phyloP scores from a whole-genome alignment of 2,797 vertebrate species.

The Anguilla obscura region DNA sequence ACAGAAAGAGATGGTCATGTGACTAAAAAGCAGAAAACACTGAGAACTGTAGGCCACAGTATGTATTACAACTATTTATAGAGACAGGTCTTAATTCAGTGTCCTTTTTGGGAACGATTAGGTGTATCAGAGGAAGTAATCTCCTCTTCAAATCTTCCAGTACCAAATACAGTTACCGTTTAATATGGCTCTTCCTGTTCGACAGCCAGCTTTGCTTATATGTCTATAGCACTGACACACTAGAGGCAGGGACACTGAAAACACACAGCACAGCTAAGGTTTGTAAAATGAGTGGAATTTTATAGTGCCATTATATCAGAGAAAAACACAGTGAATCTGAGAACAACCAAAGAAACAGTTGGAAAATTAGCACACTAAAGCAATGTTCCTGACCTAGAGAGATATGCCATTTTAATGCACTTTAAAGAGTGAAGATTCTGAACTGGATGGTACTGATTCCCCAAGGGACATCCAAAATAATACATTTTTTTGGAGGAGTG shows the following conservation, averaged over 20 bases:
- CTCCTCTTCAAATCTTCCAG: background rate
- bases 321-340: background rate
- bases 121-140: background rate
- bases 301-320: background rate
- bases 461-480: background rate
- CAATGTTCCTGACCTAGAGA: background rate
- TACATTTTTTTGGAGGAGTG: background rate
- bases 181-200: conserved; percentile 3
- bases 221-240: background rate
- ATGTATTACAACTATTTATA: background rate
- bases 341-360: background rate
- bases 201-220: background rate
- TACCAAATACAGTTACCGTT: background rate
- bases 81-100: background rate
- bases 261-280: background rate
- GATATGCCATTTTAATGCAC: background rate
- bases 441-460: background rate
- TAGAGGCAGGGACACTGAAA: background rate
- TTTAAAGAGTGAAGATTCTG: background rate
- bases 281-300: too few species aligned
- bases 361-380: background rate
- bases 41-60: background rate
- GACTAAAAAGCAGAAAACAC: background rate
- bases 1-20: background rate
- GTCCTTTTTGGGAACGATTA: background rate